These are phyloP conservation scores for Tachuris rubrigastra DNA, from an alignment of 2,113 vertebrate genomes.

Conservation along the genomic window DNA sequence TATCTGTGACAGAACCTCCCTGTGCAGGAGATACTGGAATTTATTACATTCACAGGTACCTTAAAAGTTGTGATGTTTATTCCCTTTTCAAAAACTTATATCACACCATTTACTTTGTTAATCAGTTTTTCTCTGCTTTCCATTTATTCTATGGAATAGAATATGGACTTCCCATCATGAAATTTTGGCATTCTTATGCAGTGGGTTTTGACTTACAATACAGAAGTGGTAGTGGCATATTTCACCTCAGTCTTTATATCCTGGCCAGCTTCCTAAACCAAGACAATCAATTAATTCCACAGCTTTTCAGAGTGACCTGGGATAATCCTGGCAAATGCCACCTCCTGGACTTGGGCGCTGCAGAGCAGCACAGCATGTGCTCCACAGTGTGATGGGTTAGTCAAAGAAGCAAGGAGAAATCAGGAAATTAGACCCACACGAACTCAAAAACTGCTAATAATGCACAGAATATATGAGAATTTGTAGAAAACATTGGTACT, in stretches of 20 bases:
- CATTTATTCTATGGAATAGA: not conserved
- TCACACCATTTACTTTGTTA: not conserved
- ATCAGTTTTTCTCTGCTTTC: not conserved
- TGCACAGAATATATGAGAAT: constrained; percentile 28
- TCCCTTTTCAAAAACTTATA: not conserved
- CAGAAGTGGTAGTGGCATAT: not conserved
- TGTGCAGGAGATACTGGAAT: not conserved
- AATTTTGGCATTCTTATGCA: not conserved
- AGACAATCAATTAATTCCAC: not conserved
- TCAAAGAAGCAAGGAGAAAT: constrained; percentile 28
- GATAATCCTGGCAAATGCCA: not conserved
- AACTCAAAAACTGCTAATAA: constrained; percentile 56
- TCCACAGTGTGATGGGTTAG: not conserved
- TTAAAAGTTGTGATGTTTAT: not conserved
- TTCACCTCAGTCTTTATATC: not conserved
- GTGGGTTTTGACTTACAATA: not conserved
- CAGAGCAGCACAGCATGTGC: not conserved
- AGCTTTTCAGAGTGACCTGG: not conserved
- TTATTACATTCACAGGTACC: not conserved
- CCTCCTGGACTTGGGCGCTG: not conserved
- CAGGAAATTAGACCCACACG: constrained; percentile 23
- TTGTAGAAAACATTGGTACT: constrained; percentile 33
- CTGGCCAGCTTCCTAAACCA: not conserved
- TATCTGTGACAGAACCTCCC: not conserved
- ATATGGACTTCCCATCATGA: not conserved